These are phyloP conservation scores for Galeruca laticollis DNA, from an alignment of 2,888 invertebrate genomes.

Conservation along the genomic window DNA sequence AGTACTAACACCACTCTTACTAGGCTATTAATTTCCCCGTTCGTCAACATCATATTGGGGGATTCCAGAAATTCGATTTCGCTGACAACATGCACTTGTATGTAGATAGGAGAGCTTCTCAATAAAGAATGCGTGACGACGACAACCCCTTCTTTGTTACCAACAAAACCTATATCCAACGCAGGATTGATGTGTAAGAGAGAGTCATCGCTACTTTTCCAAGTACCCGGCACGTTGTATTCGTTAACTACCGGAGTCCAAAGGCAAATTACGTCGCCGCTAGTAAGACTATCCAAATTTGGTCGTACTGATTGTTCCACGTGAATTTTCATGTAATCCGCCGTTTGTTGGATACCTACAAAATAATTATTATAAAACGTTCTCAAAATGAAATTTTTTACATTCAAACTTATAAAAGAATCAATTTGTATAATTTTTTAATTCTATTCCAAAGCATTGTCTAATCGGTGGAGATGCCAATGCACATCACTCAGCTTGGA, in stretches of 20 bases:
- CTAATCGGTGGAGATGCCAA: too few species aligned
- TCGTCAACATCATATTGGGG: conserved; percentile 55
- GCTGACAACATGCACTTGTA: conserved; percentile 58
- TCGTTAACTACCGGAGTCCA: conserved; percentile 65
- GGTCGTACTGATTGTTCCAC: conserved; percentile 65
- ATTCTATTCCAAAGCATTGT: too few species aligned
- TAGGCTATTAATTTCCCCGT: conserved; percentile 52
- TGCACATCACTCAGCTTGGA: too few species aligned
- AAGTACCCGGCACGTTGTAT: conserved; percentile 60
- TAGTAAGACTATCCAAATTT: conserved; percentile 62
- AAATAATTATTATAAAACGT: neutral
- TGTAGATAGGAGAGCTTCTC: conserved; percentile 58
- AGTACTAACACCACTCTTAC: conserved; percentile 58
- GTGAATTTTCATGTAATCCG: conserved; percentile 65
- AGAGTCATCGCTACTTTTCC: conserved; percentile 63
- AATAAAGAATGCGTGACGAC: conserved; percentile 61
- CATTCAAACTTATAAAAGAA: too few species aligned
- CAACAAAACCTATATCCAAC: conserved; percentile 64
- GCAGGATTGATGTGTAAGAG: conserved; percentile 60
- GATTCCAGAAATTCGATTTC: conserved; percentile 55
- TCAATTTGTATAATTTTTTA: too few species aligned
- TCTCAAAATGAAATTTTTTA: too few species aligned
- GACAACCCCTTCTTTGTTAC: conserved; percentile 57
- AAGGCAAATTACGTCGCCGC: conserved; percentile 71
- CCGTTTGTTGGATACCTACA: conserved; percentile 58